Base-by-base conservation (phyloP, 2,888 invertebrate species). In the Apamea monoglypha region DNA sequence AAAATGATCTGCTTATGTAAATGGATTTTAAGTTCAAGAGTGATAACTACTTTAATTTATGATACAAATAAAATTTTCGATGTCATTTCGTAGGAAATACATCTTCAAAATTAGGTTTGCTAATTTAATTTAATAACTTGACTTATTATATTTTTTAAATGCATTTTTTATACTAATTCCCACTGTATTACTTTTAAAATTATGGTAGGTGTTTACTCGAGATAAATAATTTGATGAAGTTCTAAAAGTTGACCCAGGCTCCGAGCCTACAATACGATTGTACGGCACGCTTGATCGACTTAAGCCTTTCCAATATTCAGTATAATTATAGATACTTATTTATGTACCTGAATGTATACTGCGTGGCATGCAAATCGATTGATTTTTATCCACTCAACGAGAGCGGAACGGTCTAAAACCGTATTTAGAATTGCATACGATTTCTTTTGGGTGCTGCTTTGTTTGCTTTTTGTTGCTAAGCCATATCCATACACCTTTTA, bases 301-400 rank as follows among this genome's bases (percentile, higher is more conserved):
- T 72, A 47, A 84, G 86, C 91, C 91, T 91, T 91, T 92, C 92
- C 86, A 92, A 91, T 91, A 88, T 77, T 75, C 68, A 76, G 77
- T 78, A 69, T 86, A 88, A 89, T 88, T 90, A 89, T 90, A 90
- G 84, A 85, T 89, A 86, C 84, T 76, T 85, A 84, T 81, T 73
- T 75, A 82, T 83, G 80, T 85, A 86, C 80, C 79, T 76, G 72
- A 82, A 36, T 63, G 69, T 80, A 68, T 53, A 67, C 73, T 64
- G 44, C 72, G 44, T 76, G 59, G 71, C 82, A 85, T 85, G 80
- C 73, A 76, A 87, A 83, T 77, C 53, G 75, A 81, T 79, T 75
- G 69, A 82, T 80, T 85, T 88, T 87, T 77, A 82, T 75, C 70
- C 71, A 74, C 40, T 63, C 32, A 87, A 83, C 67, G 72, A 81